Evolutionary conservation across 2,113 vertebrate genomes (phyloP).

Genomic region (Gallinago media): DNA sequence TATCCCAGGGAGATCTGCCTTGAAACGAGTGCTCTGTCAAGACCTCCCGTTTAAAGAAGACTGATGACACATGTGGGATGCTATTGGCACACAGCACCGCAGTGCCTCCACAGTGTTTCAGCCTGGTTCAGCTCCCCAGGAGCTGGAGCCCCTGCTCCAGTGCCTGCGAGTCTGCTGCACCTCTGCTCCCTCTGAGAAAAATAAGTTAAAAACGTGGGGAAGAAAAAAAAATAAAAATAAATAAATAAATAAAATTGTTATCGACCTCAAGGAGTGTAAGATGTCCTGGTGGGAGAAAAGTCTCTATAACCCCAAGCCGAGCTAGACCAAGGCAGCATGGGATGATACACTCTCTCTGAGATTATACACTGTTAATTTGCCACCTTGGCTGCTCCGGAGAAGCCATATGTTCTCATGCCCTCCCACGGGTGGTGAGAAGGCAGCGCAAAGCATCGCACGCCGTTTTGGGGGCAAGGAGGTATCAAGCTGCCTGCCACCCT

Average conservation of each 20-base stretch:
- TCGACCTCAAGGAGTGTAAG: neutral
- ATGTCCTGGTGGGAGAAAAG: neutral
- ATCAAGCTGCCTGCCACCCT: conserved; percentile 5
- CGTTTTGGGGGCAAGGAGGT: neutral
- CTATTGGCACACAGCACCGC: conserved; percentile 1
- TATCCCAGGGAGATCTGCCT: neutral
- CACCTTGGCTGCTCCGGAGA: neutral
- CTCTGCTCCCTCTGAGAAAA: neutral
- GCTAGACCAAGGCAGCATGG: neutral
- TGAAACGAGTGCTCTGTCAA: conserved; percentile 25
- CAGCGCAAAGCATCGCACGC: neutral
- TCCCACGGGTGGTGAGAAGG: conserved; percentile 28
- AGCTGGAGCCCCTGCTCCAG: neutral
- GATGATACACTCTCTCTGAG: neutral
- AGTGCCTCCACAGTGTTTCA: neutral
- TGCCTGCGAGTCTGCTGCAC: neutral
- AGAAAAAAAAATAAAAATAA: neutral
- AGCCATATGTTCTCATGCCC: conserved; percentile 41
- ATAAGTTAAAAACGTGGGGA: neutral
- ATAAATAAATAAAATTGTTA: neutral
- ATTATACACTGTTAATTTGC: conserved; percentile 20
- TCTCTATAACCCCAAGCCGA: neutral
- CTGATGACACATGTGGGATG: conserved; percentile 6
- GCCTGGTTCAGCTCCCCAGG: neutral
- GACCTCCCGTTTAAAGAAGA: neutral